phyloP scores from a whole-genome alignment of 2,797 vertebrate species.

The Triplophysa yarkandensis region DNA sequence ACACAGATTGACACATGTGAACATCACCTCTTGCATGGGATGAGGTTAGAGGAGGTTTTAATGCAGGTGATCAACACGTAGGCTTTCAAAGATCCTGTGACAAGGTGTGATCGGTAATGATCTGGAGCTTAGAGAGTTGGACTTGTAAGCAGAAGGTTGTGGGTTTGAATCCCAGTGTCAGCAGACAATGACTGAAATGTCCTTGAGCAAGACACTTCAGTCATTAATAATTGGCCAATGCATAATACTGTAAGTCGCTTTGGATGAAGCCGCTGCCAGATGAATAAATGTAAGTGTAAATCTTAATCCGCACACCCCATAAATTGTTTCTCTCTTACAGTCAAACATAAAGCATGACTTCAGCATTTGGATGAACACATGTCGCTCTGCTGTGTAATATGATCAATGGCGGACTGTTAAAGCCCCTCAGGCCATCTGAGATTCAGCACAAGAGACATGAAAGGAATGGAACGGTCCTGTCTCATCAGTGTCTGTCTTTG shows the following conservation, averaged over 20 bases:
- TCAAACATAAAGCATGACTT: slow-evolving; percentile 8
- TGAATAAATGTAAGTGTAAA: no score
- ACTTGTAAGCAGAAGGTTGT: no score
- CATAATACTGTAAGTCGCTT: no score
- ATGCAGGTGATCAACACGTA: slow-evolving; percentile 1
- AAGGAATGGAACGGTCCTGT: slow-evolving; percentile 51
- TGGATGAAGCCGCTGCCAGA: no score
- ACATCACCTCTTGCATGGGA: slow-evolving; percentile 10
- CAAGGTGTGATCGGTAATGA: no score
- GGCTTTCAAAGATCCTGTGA: slow-evolving; percentile 12
- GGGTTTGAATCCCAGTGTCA: no score
- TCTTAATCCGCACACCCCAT: no score
- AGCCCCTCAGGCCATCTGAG: slow-evolving; percentile 13
- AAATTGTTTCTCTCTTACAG: no score
- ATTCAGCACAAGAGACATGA: slow-evolving; percentile 40
- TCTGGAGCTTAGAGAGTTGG: no score
- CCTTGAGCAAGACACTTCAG: no score
- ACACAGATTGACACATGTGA: slow-evolving; percentile 55
- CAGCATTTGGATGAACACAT: slow-evolving; percentile 17
- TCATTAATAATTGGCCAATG: no score
- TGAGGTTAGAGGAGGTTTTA: neutral
- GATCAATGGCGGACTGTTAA: slow-evolving; percentile 25
- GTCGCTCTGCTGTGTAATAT: slow-evolving; percentile 4
- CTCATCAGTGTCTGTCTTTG: slow-evolving; percentile 29
- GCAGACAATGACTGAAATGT: no score